Evolutionary conservation across 2,888 invertebrate species (phyloP).

Genomic region (Pemphredon lugubris): DNA sequence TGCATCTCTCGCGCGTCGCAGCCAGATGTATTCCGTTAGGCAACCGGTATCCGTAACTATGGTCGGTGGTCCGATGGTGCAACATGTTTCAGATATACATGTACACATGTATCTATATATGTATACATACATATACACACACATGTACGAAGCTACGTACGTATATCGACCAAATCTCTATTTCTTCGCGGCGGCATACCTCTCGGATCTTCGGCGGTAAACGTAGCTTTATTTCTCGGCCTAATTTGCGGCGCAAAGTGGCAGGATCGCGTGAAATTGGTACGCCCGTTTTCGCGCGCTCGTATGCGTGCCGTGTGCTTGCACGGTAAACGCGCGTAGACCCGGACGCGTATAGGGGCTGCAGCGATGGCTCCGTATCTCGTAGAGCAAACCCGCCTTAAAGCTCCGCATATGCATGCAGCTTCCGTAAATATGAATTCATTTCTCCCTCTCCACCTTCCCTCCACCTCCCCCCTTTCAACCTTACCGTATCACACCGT

Average conservation of each 20-base stretch:
- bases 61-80: no score
- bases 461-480: slow-evolving; percentile 3
- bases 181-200: slow-evolving; percentile 1
- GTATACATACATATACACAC: no score
- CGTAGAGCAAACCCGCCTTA: slow-evolving; percentile 39
- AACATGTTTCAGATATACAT: no score
- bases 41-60: no score
- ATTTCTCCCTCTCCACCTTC: slow-evolving; percentile 46
- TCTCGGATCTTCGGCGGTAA: slow-evolving; percentile 1
- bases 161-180: slow-evolving; percentile 10
- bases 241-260: slow-evolving; percentile 29
- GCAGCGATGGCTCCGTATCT: slow-evolving; percentile 26
- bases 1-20: no score
- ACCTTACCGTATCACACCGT: slow-evolving; percentile 21
- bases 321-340: neutral
- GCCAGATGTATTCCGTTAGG: no score
- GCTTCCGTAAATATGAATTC: slow-evolving; percentile 66
- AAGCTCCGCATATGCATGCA: slow-evolving; percentile 56
- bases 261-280: slow-evolving; percentile 42
- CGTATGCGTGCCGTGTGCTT: neutral
- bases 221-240: slow-evolving; percentile 25
- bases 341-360: neutral
- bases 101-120: no score
- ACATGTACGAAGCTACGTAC: no score
- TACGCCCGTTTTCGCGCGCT: neutral